These are phyloP conservation scores for Chaitophorus viminalis DNA, from an alignment of 2,888 invertebrate species.

Conservation along the genomic window DNA sequence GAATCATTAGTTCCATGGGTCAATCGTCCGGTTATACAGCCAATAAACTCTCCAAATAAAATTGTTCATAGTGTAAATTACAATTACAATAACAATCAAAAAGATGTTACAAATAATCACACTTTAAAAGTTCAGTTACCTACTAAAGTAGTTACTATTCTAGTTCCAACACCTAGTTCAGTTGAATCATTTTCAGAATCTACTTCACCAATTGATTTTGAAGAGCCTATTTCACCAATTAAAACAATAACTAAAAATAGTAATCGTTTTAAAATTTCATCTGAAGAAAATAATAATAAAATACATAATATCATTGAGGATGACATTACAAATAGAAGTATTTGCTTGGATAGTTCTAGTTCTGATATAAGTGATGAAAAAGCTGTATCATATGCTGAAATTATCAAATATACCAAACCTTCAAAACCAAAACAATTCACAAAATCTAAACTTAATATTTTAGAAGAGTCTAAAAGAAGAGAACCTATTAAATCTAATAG, in stretches of 20 bases:
- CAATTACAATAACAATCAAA: slow-evolving; percentile 26
- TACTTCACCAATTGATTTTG: slow-evolving; percentile 40
- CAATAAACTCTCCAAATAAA: slow-evolving; percentile 13
- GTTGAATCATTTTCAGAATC: slow-evolving; percentile 31
- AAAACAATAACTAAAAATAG: neutral
- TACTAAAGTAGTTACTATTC: slow-evolving; percentile 20
- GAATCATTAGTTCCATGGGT: slow-evolving; percentile 30
- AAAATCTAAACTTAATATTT: neutral
- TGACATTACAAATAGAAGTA: slow-evolving; percentile 1
- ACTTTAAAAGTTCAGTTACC: slow-evolving; percentile 13
- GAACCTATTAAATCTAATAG: slow-evolving; percentile 32
- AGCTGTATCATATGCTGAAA: slow-evolving; percentile 50
- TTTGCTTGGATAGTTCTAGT: slow-evolving; percentile 34
- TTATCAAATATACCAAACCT: slow-evolving; percentile 45
- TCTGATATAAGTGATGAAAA: slow-evolving; percentile 49
- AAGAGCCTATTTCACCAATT: slow-evolving; percentile 29
- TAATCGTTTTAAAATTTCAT: neutral
- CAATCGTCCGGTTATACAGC: neutral
- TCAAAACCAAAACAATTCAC: slow-evolving; percentile 32
- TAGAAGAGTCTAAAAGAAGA: slow-evolving; percentile 33
- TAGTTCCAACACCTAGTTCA: slow-evolving; percentile 30
- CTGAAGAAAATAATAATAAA: slow-evolving; percentile 60
- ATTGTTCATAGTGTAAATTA: slow-evolving; percentile 20
- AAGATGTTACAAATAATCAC: slow-evolving; percentile 1
- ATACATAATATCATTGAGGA: neutral